Evolutionary conservation across 2,113 vertebrate species (phyloP).

Genomic region (Cyanoramphus novaezelandiae): DNA sequence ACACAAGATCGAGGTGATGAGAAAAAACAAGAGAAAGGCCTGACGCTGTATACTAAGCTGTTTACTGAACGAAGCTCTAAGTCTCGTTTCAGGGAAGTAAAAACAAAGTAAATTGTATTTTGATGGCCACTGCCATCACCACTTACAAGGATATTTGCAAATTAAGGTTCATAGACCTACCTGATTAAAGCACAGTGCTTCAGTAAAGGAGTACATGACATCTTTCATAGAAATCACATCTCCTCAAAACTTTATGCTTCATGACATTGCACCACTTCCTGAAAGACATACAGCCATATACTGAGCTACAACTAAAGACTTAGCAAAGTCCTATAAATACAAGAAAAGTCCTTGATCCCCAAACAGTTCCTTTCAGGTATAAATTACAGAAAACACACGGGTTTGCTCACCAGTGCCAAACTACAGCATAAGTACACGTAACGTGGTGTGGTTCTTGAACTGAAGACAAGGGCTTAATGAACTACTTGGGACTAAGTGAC

Average conservation of each 20-base stretch:
- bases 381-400: not conserved
- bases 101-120: not conserved
- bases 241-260: not conserved
- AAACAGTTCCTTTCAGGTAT: not conserved
- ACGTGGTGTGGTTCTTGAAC: not conserved
- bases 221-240: not conserved
- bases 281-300: not conserved
- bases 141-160: not conserved
- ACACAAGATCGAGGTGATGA: not conserved
- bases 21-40: not conserved
- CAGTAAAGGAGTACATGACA: not conserved
- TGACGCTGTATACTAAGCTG: not conserved
- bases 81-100: not conserved
- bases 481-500: not conserved
- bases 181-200: not conserved
- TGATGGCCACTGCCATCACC: not conserved
- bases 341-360: not conserved
- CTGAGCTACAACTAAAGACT: not conserved
- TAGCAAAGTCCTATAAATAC: not conserved
- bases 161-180: not conserved
- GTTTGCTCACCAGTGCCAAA: not conserved
- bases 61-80: not conserved
- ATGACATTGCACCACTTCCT: not conserved
- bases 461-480: not conserved
- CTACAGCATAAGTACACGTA: rapidly evolving